Evolutionary conservation across 2,113 vertebrate genomes (phyloP).

Genomic region (Typhlomys cinereus): DNA sequence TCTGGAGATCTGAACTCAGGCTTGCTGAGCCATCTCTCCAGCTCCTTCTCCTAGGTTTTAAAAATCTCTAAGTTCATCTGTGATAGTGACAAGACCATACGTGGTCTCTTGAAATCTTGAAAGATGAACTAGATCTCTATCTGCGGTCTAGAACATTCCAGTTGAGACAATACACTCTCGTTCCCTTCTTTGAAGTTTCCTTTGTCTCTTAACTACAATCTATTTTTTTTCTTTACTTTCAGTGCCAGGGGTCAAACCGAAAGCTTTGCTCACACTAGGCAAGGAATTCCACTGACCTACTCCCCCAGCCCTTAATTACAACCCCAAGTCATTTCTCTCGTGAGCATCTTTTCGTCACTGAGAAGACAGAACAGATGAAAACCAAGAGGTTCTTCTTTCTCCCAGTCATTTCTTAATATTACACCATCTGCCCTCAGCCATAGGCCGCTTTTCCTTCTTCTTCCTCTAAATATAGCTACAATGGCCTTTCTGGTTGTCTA

Average conservation of each 20-base stretch:
- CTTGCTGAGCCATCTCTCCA: no score
- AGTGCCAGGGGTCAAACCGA: not conserved
- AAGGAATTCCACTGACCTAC: not conserved
- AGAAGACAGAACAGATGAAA: not conserved
- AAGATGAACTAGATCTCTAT: no score
- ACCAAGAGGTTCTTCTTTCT: constrained; percentile 63
- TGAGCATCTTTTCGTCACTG: not conserved
- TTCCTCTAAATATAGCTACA: constrained; percentile 54
- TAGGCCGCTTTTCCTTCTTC: constrained; percentile 35
- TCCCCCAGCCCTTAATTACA: no score
- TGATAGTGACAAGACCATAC: no score
- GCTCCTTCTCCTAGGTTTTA: no score
- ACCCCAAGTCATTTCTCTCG: not conserved
- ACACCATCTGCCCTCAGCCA: constrained; percentile 51
- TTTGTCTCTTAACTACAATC: not conserved
- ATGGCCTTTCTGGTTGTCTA: not conserved
- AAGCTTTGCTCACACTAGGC: not conserved
- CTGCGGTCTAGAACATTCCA: no score
- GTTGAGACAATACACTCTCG: not conserved
- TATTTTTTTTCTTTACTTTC: not conserved
- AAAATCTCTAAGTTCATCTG: no score
- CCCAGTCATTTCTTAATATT: constrained; percentile 60
- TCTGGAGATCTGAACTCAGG: no score
- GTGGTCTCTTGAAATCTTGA: no score
- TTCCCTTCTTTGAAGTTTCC: no score